These are phyloP conservation scores for Gila robusta DNA, from an alignment of 2,797 vertebrate species.

Conservation along the genomic window DNA sequence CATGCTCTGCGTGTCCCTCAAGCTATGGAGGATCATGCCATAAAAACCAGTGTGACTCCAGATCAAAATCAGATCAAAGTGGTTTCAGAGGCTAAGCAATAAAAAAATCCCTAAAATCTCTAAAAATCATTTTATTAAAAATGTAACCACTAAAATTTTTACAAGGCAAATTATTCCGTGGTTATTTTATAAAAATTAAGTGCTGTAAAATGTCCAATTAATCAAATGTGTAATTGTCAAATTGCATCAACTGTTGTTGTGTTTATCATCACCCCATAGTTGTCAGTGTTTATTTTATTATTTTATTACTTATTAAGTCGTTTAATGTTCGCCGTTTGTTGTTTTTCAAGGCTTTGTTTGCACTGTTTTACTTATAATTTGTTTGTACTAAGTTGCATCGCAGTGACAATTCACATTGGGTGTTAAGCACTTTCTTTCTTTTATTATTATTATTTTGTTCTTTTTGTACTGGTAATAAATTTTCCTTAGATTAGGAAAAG, in stretches of 20 bases:
- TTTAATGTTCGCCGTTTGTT: slow-evolving; percentile 30
- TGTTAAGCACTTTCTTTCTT: slow-evolving; percentile 60
- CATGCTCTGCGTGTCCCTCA: slow-evolving; percentile 87
- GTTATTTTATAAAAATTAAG: background rate
- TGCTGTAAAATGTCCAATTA: slow-evolving; percentile 7
- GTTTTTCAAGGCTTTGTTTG: slow-evolving; percentile 61
- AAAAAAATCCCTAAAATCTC: background rate
- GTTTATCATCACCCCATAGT: background rate
- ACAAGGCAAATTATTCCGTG: background rate
- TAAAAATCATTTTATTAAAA: background rate
- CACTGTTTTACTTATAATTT: slow-evolving; percentile 65
- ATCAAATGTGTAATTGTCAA: background rate
- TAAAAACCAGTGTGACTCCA: slow-evolving; percentile 85
- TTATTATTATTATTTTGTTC: slow-evolving; percentile 61
- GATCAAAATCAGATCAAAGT: slow-evolving; percentile 75
- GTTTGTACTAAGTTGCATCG: slow-evolving; percentile 44
- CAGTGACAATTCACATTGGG: slow-evolving; percentile 44
- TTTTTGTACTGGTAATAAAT: slow-evolving; percentile 61
- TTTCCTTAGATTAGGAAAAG: slow-evolving; percentile 38
- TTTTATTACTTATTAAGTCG: slow-evolving; percentile 22
- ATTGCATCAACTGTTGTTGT: background rate
- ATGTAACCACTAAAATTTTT: slow-evolving; percentile 31
- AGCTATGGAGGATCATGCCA: slow-evolving; percentile 83
- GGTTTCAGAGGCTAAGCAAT: slow-evolving; percentile 57
- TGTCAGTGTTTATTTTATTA: background rate